These are phyloP conservation scores for Polydrusus cervinus DNA, from an alignment of 2,888 invertebrate species.

Conservation along the genomic window DNA sequence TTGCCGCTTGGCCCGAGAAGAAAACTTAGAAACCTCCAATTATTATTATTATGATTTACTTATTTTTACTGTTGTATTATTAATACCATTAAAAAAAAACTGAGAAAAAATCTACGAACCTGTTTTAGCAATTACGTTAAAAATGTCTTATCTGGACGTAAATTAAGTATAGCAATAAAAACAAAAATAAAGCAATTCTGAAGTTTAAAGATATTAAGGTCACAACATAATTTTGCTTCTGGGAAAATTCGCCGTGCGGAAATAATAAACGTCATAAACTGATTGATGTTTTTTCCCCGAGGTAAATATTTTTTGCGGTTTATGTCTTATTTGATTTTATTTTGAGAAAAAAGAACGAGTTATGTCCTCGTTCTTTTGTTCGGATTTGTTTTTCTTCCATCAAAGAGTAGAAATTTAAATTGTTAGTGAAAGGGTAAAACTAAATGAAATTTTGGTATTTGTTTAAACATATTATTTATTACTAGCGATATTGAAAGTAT, in stretches of 20 bases:
- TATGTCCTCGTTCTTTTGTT: not conserved
- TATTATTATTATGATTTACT: too few species aligned
- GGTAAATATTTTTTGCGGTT: slow-evolving; percentile 30
- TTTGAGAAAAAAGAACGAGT: not conserved
- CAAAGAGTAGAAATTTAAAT: not conserved
- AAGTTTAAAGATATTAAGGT: slow-evolving; percentile 24
- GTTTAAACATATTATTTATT: too few species aligned
- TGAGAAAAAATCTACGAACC: too few species aligned
- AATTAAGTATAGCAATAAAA: slow-evolving; percentile 11
- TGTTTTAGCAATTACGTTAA: not conserved
- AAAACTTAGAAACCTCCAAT: too few species aligned
- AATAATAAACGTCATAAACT: slow-evolving; percentile 32
- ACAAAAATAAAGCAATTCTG: slow-evolving; percentile 21
- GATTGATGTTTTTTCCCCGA: slow-evolving; percentile 31
- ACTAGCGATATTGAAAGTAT: too few species aligned
- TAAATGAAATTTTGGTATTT: too few species aligned
- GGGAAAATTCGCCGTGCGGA: slow-evolving; percentile 24
- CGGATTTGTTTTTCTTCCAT: not conserved
- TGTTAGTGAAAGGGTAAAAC: not conserved
- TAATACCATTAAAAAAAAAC: too few species aligned
- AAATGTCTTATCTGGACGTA: slow-evolving; percentile 3
- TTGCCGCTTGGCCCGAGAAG: too few species aligned
- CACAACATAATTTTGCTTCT: slow-evolving; percentile 20
- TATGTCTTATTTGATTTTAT: slow-evolving; percentile 9
- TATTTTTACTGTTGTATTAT: too few species aligned